These are phyloP conservation scores for Parotocinclus haroldoi DNA, from an alignment of 2,797 vertebrate genomes.

Conservation along the genomic window DNA sequence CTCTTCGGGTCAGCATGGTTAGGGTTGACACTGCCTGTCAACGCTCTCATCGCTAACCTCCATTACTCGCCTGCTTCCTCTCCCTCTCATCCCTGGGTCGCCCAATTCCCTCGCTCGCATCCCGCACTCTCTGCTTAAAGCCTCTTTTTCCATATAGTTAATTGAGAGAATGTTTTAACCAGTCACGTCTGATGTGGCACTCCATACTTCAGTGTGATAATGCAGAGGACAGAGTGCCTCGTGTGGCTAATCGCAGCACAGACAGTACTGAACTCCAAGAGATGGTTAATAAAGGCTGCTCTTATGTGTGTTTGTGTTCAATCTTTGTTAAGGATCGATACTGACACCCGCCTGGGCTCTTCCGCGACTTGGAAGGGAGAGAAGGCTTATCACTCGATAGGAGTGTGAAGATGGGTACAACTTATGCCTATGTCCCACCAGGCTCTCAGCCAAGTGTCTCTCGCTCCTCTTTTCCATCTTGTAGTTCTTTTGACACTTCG, in stretches of 20 bases:
- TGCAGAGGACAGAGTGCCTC: background rate
- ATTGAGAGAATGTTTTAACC: no score
- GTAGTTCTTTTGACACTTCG: conserved; percentile 31
- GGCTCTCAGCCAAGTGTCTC: conserved; percentile 53
- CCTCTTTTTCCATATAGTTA: no score
- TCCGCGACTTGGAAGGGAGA: conserved; percentile 66
- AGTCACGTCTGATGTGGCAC: conserved; percentile 18
- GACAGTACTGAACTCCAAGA: conserved; percentile 64
- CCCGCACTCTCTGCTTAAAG: conserved; percentile 44
- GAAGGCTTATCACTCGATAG: conserved; percentile 68
- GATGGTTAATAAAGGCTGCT: conserved; percentile 55
- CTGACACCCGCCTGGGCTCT: conserved; percentile 66
- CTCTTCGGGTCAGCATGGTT: conserved; percentile 69
- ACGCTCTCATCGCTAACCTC: conserved; percentile 74
- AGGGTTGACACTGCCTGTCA: conserved; percentile 73
- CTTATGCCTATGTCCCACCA: conserved; percentile 58
- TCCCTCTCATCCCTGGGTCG: conserved; percentile 39
- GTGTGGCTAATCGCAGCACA: conserved; percentile 71
- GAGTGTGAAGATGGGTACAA: conserved; percentile 58
- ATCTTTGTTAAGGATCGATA: conserved; percentile 71
- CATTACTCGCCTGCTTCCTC: conserved; percentile 71
- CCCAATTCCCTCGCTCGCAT: conserved; percentile 13
- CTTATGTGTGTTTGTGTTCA: conserved; percentile 42
- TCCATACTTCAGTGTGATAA: background rate
- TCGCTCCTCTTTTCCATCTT: conserved; percentile 27